A percentile compares a stretch with the other conserved stretches of the same genome.
phyloP scores from a whole-genome alignment of 2,888 invertebrate genomes.

The Thereva nobilitata region DNA sequence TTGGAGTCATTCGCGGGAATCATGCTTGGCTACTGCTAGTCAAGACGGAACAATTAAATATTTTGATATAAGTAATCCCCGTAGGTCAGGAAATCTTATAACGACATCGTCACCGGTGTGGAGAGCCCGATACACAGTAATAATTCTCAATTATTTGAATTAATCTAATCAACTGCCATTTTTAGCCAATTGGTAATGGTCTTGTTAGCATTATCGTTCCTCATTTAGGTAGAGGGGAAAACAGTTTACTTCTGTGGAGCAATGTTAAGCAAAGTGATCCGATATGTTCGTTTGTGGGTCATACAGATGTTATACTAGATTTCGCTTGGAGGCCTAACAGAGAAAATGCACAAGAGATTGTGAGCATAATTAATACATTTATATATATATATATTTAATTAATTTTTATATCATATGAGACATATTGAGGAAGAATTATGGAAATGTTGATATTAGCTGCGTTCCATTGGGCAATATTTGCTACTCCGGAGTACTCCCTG shows the following conservation, averaged over 20 bases:
- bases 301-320: slow-evolving; percentile 91
- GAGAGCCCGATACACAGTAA: slow-evolving; percentile 86
- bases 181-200: slow-evolving; percentile 88
- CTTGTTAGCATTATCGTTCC: slow-evolving; percentile 90
- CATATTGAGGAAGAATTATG: neutral
- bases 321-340: slow-evolving; percentile 88
- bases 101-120: slow-evolving; percentile 84
- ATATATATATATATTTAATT: neutral
- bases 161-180: slow-evolving; percentile 35
- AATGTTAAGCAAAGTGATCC: slow-evolving; percentile 70
- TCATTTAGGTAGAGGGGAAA: slow-evolving; percentile 86
- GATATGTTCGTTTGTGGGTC: slow-evolving; percentile 90
- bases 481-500: too few species aligned
- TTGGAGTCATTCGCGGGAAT: slow-evolving; percentile 87
- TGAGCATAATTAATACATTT: slow-evolving; percentile 41
- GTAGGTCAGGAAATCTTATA: slow-evolving; percentile 81
- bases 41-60: slow-evolving; percentile 95
- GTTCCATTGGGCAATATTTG: too few species aligned
- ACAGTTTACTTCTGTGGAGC: slow-evolving; percentile 79
- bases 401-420: neutral
- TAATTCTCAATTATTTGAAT: neutral
- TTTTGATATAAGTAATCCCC: slow-evolving; percentile 86
- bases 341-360: slow-evolving; percentile 56
- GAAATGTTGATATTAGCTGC: neutral
- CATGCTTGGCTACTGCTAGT: slow-evolving; percentile 86